Evolutionary conservation across 2,797 vertebrate genomes (phyloP).

Genomic region (Hydrolagus colliei): DNA sequence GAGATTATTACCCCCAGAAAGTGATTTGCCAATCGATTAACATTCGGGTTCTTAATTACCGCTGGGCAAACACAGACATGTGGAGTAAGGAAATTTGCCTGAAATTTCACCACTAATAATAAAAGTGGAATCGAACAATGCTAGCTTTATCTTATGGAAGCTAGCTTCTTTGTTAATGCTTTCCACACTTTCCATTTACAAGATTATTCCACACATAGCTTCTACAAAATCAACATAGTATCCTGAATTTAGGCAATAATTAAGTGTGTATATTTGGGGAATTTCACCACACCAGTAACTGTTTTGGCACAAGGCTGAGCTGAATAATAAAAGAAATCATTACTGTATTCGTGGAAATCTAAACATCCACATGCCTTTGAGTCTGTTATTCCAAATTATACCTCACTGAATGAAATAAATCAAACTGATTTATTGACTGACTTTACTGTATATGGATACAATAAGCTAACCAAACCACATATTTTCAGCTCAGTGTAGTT

Average conservation of each 20-base stretch:
- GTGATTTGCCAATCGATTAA: too few relatives aligned
- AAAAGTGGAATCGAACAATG: background rate
- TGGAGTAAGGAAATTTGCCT: too few relatives aligned
- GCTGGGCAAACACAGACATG: too few relatives aligned
- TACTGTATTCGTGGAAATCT: background rate
- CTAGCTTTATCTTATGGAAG: too few relatives aligned
- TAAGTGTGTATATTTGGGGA: background rate
- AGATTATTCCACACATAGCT: background rate
- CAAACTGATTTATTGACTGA: background rate
- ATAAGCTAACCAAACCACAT: background rate
- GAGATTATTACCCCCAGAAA: too few relatives aligned
- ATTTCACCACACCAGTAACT: background rate
- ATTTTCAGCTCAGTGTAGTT: slow-evolving; percentile 1
- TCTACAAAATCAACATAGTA: background rate
- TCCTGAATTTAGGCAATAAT: background rate
- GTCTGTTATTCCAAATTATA: background rate
- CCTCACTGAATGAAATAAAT: background rate
- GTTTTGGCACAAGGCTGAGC: background rate
- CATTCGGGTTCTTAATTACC: too few relatives aligned
- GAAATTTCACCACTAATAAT: too few relatives aligned
- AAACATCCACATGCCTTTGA: background rate
- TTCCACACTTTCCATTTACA: background rate
- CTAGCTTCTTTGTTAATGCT: background rate
- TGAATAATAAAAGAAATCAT: background rate
- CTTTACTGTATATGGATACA: background rate